A percentile compares a stretch with the other conserved stretches of the same genome.
Conservation (phyloP, 2,797 vertebrate genomes). For the Oophaga sylvatica region DNA sequence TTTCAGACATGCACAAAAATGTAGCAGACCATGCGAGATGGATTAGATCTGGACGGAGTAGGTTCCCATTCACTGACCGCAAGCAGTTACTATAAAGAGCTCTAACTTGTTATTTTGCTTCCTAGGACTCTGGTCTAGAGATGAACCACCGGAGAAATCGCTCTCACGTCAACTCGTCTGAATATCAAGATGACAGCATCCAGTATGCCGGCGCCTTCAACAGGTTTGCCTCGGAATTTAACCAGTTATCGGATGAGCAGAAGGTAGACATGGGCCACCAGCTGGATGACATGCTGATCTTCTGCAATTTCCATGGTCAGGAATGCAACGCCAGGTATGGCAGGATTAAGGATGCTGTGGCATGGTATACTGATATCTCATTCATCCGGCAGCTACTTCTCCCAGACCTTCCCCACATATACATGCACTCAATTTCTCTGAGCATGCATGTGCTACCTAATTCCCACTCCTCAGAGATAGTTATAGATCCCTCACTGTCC, state of each 20-base stretch:
- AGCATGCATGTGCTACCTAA: no score
- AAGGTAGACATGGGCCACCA: conserved; percentile 64
- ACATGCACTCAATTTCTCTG: no score
- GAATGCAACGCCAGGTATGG: conserved; percentile 62
- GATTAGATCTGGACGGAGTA: neutral
- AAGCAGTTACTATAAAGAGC: neutral
- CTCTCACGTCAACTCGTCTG: conserved; percentile 41
- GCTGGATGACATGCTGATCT: conserved; percentile 64
- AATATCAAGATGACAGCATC: conserved; percentile 20
- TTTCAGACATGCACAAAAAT: neutral
- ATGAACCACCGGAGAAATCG: conserved; percentile 52
- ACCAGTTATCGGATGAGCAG: conserved; percentile 61
- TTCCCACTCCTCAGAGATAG: no score
- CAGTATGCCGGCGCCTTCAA: conserved; percentile 59
- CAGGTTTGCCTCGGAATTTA: conserved; percentile 63
- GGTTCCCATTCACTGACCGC: neutral
- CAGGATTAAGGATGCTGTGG: neutral
- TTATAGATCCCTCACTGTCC: no score
- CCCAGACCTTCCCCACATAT: no score
- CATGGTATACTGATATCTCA: no score
- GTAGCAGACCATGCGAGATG: neutral
- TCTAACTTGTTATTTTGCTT: neutral
- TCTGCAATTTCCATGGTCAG: conserved; percentile 64
- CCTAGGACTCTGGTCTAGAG: conserved; percentile 59
- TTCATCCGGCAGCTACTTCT: no score